A percentile compares a stretch with the other conserved stretches of the same genome.
Evolutionary conservation across 2,888 invertebrate species (phyloP).

Genomic region (Seladonia tumulorum): DNA sequence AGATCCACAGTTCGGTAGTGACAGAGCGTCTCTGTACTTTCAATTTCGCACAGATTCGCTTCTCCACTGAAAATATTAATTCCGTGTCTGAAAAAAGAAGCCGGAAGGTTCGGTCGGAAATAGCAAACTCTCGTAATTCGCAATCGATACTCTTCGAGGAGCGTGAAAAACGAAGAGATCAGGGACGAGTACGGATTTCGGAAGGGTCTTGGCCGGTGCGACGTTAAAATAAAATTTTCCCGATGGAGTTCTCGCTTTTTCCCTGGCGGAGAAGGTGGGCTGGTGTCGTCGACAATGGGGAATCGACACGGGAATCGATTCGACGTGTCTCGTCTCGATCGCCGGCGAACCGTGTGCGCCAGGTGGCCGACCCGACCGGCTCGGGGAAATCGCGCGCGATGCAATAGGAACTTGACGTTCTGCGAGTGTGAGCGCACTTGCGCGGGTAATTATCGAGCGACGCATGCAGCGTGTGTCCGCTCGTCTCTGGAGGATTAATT

Average conservation of each 20-base stretch:
- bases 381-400: constrained; percentile 50
- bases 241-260: not conserved
- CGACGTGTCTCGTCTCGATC: not conserved
- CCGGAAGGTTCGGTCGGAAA: not conserved
- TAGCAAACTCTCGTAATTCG: not conserved
- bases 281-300: not conserved
- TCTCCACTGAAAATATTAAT: not conserved
- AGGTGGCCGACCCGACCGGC: constrained; percentile 30
- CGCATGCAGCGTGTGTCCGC: constrained; percentile 60
- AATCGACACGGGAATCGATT: constrained; percentile 29
- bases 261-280: not conserved
- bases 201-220: not conserved
- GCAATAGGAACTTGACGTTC: constrained; percentile 33
- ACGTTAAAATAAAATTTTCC: not conserved
- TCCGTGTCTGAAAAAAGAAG: not conserved
- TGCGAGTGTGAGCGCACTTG: constrained; percentile 70
- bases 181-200: not conserved
- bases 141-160: not conserved
- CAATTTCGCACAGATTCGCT: not conserved
- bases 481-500: constrained; percentile 78
- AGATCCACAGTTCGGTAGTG: not conserved
- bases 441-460: constrained; percentile 75
- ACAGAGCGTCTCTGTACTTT: not conserved
- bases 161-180: not conserved
- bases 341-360: constrained; percentile 16